These are phyloP conservation scores for Protosalanx chinensis DNA, from an alignment of 2,797 vertebrate genomes.

Conservation along the genomic window DNA sequence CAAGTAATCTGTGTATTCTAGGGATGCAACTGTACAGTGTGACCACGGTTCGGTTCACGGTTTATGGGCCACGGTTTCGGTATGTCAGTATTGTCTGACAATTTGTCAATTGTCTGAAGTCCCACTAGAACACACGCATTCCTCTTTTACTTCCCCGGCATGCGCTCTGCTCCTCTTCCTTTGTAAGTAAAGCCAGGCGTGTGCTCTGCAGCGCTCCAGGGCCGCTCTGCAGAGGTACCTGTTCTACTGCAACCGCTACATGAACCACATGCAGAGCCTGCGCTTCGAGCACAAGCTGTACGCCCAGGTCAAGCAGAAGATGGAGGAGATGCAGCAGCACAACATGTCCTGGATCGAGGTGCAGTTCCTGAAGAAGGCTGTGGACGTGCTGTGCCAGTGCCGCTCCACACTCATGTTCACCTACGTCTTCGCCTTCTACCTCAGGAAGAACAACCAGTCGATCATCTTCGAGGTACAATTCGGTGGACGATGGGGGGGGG, in stretches of 20 bases:
- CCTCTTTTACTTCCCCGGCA: no score
- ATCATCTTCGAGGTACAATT: slow-evolving; percentile 96
- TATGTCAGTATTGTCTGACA: no score
- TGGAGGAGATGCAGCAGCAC: slow-evolving; percentile 99
- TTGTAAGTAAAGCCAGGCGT: slow-evolving; percentile 53
- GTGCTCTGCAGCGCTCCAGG: slow-evolving; percentile 93
- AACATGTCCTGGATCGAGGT: slow-evolving; percentile 99
- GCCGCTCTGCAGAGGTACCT: slow-evolving; percentile 98
- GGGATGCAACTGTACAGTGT: no score
- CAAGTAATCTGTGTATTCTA: no score
- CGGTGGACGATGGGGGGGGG: background rate
- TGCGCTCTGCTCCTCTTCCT: background rate
- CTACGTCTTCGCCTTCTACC: slow-evolving; percentile 99
- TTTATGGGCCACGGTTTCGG: no score
- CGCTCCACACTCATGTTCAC: slow-evolving; percentile 96
- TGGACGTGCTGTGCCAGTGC: slow-evolving; percentile 94
- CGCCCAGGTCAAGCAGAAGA: slow-evolving; percentile 99
- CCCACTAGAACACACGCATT: no score
- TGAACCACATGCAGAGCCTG: slow-evolving; percentile 99
- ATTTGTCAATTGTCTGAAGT: no score
- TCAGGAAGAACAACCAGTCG: slow-evolving; percentile 99
- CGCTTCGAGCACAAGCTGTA: slow-evolving; percentile 99
- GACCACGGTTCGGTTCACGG: no score
- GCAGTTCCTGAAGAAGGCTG: slow-evolving; percentile 99
- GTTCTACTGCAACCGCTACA: slow-evolving; percentile 99